Percentiles rank a stretch among this genome's conserved stretches.
phyloP scores from a whole-genome alignment of 2,797 vertebrate genomes.

The Crossoptilon crossoptilon region DNA sequence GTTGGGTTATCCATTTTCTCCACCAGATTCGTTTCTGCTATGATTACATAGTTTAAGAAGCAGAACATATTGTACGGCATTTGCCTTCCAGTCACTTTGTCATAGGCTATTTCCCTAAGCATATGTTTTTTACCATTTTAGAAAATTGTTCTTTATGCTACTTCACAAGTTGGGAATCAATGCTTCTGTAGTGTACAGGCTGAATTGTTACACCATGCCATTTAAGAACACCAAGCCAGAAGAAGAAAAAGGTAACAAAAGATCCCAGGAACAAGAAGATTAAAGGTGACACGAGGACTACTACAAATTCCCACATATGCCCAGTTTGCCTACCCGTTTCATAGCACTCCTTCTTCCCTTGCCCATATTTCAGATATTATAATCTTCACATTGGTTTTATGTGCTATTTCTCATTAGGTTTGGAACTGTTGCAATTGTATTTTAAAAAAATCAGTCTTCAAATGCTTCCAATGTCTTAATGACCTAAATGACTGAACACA shows the following conservation, averaged over 20 bases:
- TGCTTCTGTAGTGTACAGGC: background rate
- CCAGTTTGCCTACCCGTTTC: background rate
- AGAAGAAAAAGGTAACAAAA: background rate
- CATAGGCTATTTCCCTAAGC: background rate
- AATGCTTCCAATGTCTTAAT: background rate
- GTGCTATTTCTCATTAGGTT: background rate
- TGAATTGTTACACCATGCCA: background rate
- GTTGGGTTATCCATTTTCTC: background rate
- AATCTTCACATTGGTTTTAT: background rate
- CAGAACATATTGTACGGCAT: background rate
- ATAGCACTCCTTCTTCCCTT: background rate
- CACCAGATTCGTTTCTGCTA: background rate
- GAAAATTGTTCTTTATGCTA: background rate
- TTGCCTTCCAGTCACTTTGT: background rate
- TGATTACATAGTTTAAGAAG: background rate
- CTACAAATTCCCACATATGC: accelerated
- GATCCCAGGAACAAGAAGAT: background rate
- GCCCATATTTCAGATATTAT: background rate
- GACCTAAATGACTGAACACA: background rate
- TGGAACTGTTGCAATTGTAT: constrained; percentile 38
- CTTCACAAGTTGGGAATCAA: background rate
- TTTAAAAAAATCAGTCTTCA: constrained; percentile 26
- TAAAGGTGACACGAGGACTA: background rate
- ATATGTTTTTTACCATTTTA: background rate
- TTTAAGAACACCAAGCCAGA: background rate